Base-by-base conservation (phyloP, 2,797 vertebrate species). In the Neosilurus hyrtlii region DNA sequence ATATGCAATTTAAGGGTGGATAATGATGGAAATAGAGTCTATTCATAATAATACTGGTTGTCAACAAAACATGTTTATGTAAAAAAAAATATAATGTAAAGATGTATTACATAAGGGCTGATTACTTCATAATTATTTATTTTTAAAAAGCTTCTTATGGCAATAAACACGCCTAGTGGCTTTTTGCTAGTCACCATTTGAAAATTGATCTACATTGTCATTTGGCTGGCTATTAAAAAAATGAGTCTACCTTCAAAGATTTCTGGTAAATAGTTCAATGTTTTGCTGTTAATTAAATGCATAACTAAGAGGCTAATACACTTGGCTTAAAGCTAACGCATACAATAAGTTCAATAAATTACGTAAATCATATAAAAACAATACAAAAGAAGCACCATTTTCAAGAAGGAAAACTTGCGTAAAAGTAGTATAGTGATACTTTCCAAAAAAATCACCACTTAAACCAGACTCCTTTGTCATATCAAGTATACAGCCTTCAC, bases 401-500 rank as follows among this genome's bases (percentile, higher is more conserved):
- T 63, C 3, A 57, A n/a, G 52, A 77, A 43, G 9, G 1, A 70
- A 61, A 49, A 9, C 30, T 49, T 37, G 10, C 24, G 37, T 62
- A 26, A 63, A 15, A 16, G n/a, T 49, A 63, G 51, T 18, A 14
- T 16, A 49, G 2, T 37, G 15, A 49, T 26, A 63, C n/a, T 18
- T 68, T 15, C 37, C 63, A 73, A 66, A 56, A 66, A 56, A 72
- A 67, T 56, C 0, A 22, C 37, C 59, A 59, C 9, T 49, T 54
- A 57, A 80, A 61, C 16, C 62, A 37, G 24, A 9, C 54, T 74
- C 24, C 6, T 65, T 51, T 43, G 9, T 54, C 12, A 16, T 57
- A 51, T 18, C 73, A 67, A 79, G 75, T 20, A 52, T 37, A 49
- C 10, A 22, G 71, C 54, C 72, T 86, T 84, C 82, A 54, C 81